phyloP scores from a whole-genome alignment of 2,888 invertebrate species.

The Lepidochrysops patricia region DNA sequence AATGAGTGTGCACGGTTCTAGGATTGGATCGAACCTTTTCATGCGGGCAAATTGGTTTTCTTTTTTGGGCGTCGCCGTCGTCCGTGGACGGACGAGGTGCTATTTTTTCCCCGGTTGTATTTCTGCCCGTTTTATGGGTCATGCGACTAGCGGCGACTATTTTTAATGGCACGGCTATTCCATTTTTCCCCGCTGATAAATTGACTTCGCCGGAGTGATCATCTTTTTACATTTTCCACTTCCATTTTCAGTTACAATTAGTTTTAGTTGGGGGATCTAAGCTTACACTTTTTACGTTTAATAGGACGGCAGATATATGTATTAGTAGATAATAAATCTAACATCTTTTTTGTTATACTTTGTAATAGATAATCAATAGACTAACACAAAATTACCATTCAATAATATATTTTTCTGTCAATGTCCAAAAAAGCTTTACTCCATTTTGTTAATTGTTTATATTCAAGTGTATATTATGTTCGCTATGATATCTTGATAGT shows the following conservation, averaged over 20 bases:
- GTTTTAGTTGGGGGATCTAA: slow-evolving; percentile 17
- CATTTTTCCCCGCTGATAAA: slow-evolving; percentile 69
- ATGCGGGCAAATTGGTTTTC: slow-evolving; percentile 73
- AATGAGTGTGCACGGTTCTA: slow-evolving; percentile 67
- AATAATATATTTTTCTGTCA: no score
- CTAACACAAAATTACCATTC: no score
- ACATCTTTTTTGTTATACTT: no score
- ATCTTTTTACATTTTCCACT: slow-evolving; percentile 48
- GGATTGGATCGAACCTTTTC: slow-evolving; percentile 71
- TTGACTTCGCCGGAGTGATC: slow-evolving; percentile 68
- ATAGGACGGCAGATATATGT: no score
- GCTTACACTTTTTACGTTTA: background rate
- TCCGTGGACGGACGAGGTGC: slow-evolving; percentile 57
- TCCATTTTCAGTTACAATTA: slow-evolving; percentile 37
- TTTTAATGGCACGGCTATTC: slow-evolving; percentile 67
- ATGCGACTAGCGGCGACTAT: slow-evolving; percentile 71
- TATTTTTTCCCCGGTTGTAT: slow-evolving; percentile 60
- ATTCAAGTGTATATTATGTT: no score
- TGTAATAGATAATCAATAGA: no score
- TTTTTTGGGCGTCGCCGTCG: slow-evolving; percentile 61
- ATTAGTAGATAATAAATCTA: no score
- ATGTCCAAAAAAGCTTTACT: no score
- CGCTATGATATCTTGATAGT: no score
- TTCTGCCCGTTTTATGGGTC: slow-evolving; percentile 73
- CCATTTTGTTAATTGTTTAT: no score